Conservation (phyloP, 2,888 invertebrate species). For the Campoplex capitator region DNA sequence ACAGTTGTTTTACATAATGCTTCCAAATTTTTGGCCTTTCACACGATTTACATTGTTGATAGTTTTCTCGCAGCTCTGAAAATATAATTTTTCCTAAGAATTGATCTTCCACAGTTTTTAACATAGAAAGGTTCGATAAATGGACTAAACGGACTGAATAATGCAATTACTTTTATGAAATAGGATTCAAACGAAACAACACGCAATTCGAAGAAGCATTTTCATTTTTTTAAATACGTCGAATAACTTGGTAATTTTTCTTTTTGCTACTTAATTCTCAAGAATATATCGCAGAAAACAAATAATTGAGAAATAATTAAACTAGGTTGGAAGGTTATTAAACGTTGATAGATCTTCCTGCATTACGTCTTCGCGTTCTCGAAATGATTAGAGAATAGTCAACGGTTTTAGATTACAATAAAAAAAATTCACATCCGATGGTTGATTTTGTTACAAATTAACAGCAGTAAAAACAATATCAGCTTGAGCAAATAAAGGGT, state of each 20-base stretch:
- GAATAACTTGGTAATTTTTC: no score
- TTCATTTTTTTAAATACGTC: no score
- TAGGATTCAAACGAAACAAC: no score
- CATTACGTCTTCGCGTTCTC: background rate
- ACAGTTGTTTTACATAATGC: constrained; percentile 22
- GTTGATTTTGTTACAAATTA: constrained; percentile 30
- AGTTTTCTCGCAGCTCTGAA: background rate
- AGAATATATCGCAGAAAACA: background rate
- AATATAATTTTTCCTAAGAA: background rate
- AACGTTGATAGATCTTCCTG: background rate
- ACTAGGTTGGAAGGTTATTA: background rate
- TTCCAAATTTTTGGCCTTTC: background rate
- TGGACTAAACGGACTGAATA: no score
- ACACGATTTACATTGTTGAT: background rate
- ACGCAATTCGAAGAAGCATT: no score
- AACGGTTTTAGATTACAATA: background rate
- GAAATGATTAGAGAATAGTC: constrained; percentile 13
- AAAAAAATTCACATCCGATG: background rate
- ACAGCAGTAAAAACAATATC: constrained; percentile 37
- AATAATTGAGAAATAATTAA: background rate
- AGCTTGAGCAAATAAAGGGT: constrained; percentile 37
- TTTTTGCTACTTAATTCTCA: no score
- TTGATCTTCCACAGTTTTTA: no score
- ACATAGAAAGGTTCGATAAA: no score
- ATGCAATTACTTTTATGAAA: no score